Evolutionary conservation across 2,797 vertebrate species (phyloP), one percentile per base, ranked within the genome.

Genomic region (Toxotes lorentzi): DNA sequence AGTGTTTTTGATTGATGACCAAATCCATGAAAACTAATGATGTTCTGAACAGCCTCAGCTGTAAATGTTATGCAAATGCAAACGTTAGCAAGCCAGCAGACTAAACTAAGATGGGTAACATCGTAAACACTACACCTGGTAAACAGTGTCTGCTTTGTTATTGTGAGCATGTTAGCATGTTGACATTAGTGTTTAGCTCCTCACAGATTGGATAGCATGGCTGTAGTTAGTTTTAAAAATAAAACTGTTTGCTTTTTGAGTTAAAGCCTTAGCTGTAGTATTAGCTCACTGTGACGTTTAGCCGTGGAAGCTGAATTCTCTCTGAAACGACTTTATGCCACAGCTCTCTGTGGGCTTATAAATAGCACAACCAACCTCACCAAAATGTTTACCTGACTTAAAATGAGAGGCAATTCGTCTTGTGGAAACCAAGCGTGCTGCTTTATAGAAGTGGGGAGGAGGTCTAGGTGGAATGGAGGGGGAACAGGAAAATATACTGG

Each of bases 351-450:
- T 73, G 62, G 65, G 71, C 78, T 86, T 76, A 86, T 90, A 86
- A 86, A 85, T 73, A 85, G 78, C 86, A 56, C 64, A 84, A 80
- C 79, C 82, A 75, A 82, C 65, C 66, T 75, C 64, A 78, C 65
- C 61, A 80, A 87, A 87, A 85, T 78, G 84, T 86, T 89, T 82
- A 79, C 82, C 72, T 82, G 82, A 83, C 84, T 86, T 58, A 72
- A 85, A 85, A 91, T 78, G 78, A 86, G 81, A 85, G 53, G 74
- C 70, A 83, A 65, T 83, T 74, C 59, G 7, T 90, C 84, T 87
- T 80, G 68, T 72, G 57, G 57, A 88, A 88, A 78, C 69, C 35
- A 56, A 75, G 38, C 14, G 1, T 79, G 75, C 78, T 79, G 59
- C 63, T 83, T 70, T 51, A 34, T 35, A 53, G 60, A 58, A 38